A percentile compares a stretch with the other conserved stretches of the same genome.
These are phyloP conservation scores for Acropora yongei DNA, from an alignment of 64 coral and sea anemone species.

Conservation along the genomic window DNA sequence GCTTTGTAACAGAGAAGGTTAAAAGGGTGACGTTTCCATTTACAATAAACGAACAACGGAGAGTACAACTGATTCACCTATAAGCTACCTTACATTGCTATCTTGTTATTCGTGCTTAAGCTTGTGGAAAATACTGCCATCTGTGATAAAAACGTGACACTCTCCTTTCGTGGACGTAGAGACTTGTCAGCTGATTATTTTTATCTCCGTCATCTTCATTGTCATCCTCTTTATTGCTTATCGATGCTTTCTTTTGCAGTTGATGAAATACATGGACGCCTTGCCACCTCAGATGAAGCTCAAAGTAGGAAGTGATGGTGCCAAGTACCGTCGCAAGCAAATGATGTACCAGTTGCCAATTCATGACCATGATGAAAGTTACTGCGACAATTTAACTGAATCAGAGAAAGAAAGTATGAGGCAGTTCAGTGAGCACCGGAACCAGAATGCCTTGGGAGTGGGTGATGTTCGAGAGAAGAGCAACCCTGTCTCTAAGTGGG, in stretches of 20 bases:
- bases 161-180: too few relatives aligned
- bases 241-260: constrained; percentile 46
- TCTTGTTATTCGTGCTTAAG: too few relatives aligned
- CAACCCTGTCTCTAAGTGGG: constrained; percentile 73
- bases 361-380: constrained; percentile 90
- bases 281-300: constrained; percentile 68
- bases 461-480: constrained; percentile 92
- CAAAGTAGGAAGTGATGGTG: constrained; percentile 80
- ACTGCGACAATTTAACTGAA: constrained; percentile 88
- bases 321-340: constrained; percentile 92
- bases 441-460: constrained; percentile 88
- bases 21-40: neutral
- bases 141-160: too few relatives aligned
- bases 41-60: too few relatives aligned
- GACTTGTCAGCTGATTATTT: too few relatives aligned
- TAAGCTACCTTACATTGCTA: too few relatives aligned
- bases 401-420: constrained; percentile 84
- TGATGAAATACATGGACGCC: constrained; percentile 95
- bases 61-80: neutral
- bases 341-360: constrained; percentile 96
- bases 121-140: too few relatives aligned
- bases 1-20: neutral
- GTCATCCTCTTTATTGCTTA: neutral
- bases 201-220: too few relatives aligned
- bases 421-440: constrained; percentile 89